Evolutionary conservation across 2,113 vertebrate species (phyloP).

Genomic region (Triplophysa dalaica): DNA sequence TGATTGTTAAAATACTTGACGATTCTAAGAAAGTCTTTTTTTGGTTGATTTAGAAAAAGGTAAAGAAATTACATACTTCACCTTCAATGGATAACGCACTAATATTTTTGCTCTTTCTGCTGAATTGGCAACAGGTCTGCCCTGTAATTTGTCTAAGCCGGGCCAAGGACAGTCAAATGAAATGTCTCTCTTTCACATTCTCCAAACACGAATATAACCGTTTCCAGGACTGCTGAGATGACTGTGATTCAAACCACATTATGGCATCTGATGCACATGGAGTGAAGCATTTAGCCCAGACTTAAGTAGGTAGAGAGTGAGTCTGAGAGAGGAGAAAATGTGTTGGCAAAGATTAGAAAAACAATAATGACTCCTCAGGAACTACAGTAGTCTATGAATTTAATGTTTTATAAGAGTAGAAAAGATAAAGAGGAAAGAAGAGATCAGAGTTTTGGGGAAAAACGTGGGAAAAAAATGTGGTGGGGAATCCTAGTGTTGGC

Average conservation of each 20-base stretch:
- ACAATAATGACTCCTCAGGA: constrained; percentile 17
- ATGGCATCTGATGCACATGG: constrained; percentile 45
- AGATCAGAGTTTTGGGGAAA: background rate
- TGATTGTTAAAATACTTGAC: too few species aligned
- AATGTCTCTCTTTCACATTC: constrained; percentile 27
- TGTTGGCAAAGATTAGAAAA: background rate
- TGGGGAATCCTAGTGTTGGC: background rate
- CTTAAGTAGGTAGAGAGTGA: background rate
- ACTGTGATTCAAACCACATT: constrained; percentile 44
- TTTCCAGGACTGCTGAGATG: constrained; percentile 39
- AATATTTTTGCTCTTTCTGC: background rate
- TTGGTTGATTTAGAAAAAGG: too few species aligned
- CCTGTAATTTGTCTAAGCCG: background rate
- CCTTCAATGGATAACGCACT: background rate
- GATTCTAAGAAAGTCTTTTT: too few species aligned
- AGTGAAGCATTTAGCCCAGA: constrained; percentile 46
- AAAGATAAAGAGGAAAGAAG: background rate
- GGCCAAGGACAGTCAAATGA: background rate
- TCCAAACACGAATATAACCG: background rate
- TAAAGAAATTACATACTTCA: background rate
- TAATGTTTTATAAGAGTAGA: constrained; percentile 17
- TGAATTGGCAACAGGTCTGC: background rate
- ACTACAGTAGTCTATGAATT: constrained; percentile 19
- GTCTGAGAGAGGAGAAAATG: background rate
- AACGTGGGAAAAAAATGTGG: background rate